These are phyloP conservation scores for Climacteris rufus DNA, from an alignment of 2,113 vertebrate genomes.

Conservation along the genomic window DNA sequence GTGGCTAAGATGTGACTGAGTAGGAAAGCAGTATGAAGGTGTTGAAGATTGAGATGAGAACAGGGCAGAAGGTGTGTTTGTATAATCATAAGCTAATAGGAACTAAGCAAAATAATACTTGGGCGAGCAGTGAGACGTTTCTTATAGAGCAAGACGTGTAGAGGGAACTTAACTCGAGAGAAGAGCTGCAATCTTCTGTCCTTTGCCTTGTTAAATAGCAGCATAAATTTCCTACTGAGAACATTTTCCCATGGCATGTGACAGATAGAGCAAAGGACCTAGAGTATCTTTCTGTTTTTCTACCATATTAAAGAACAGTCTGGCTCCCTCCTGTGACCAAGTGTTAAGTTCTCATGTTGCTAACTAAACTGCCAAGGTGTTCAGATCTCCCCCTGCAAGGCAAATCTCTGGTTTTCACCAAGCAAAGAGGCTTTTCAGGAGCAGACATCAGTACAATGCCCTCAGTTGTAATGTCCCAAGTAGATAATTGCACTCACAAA, in stretches of 20 bases:
- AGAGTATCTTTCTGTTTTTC: not conserved
- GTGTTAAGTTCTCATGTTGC: not conserved
- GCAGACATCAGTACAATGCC: not conserved
- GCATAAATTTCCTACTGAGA: not conserved
- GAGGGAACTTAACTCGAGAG: not conserved
- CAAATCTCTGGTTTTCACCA: not conserved
- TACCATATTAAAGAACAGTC: not conserved
- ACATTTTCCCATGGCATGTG: not conserved
- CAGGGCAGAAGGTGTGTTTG: not conserved
- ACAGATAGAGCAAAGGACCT: not conserved
- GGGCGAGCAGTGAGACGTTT: not conserved
- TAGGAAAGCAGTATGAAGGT: not conserved
- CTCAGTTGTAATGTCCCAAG: not conserved
- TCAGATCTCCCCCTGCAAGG: not conserved
- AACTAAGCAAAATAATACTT: not conserved
- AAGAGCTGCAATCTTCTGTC: not conserved
- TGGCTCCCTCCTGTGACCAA: not conserved
- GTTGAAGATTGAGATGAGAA: not conserved
- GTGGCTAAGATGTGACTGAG: not conserved
- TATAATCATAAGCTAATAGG: not conserved
- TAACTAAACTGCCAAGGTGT: not conserved
- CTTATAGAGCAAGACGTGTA: not conserved
- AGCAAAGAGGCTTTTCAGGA: not conserved
- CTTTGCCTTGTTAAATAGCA: not conserved
- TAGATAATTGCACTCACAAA: conserved; percentile 37